Base-by-base conservation (phyloP, 1,140 invertebrate species). In the Eumeta japonica region DNA sequence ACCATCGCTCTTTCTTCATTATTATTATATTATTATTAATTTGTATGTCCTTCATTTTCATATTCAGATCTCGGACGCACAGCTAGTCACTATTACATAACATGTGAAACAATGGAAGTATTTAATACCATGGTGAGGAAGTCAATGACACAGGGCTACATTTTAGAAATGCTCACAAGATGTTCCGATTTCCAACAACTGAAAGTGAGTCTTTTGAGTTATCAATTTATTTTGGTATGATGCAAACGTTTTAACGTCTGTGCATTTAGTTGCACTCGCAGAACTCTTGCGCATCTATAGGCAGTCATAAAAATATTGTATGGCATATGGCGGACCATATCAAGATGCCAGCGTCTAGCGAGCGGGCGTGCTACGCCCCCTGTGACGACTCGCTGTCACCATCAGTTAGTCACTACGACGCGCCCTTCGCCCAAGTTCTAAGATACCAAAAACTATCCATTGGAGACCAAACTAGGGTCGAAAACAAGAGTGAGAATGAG, bases 11-110 rank as follows among this genome's bases (percentile, higher is more conserved):
- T n/a, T n/a, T n/a, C n/a, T n/a, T n/a, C n/a, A n/a, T n/a, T n/a
- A n/a, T n/a, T n/a, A n/a, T n/a, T n/a, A n/a, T n/a, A n/a, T n/a
- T n/a, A n/a, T n/a, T n/a, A n/a, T n/a, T n/a, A n/a, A n/a, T n/a
- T n/a, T n/a, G n/a, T n/a, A n/a, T n/a, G n/a, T n/a, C n/a, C n/a
- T n/a, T n/a, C n/a, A n/a, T n/a, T n/a, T 34, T 40, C 51, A 27
- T 40, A 44, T 39, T 49, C 63, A 79, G 95, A 98, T 76, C 75
- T 97, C 28, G 97, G 97, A 1, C 80, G 97, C 39, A 98, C 92
- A 32, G 94, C 97, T 1, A 97, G 94, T 62, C 92, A 98, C 72
- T 99, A 89, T 75, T 99, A 99, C 66, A 93, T 99, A 28, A 98
- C 96, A 54, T 93, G 93, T 67, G 92, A 96, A 53, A 98, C 96